A percentile compares a stretch with the other conserved stretches of the same genome.
Evolutionary conservation across 2,113 vertebrate genomes (phyloP).

Genomic region (Phaethon lepturus): DNA sequence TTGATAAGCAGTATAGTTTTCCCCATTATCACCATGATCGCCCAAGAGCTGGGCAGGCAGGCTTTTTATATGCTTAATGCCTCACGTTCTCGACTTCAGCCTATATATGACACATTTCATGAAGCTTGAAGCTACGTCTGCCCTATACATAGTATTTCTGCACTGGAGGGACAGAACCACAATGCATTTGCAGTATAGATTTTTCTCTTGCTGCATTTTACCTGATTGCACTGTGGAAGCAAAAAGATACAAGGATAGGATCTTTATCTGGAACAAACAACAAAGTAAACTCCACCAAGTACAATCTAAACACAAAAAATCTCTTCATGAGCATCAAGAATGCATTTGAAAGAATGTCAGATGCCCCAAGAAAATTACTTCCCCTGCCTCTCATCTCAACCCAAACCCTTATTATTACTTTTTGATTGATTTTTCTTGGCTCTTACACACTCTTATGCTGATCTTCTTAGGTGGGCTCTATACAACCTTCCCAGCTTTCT

Average conservation of each 20-base stretch:
- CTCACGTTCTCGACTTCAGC: neutral
- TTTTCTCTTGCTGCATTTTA: neutral
- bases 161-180: neutral
- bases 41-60: neutral
- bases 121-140: neutral
- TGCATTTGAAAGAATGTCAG: slow-evolving; percentile 26
- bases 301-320: neutral
- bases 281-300: neutral
- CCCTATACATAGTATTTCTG: neutral
- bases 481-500: slow-evolving; percentile 25
- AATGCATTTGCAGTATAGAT: neutral
- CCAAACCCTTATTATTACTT: slow-evolving; percentile 31
- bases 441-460: neutral
- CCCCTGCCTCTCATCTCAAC: neutral
- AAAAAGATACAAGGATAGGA: neutral
- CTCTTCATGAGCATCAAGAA: neutral
- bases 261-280: neutral
- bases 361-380: slow-evolving; percentile 24
- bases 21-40: neutral
- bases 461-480: slow-evolving; percentile 53
- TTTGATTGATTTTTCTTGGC: slow-evolving; percentile 58
- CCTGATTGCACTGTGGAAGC: neutral
- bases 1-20: neutral
- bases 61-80: neutral
- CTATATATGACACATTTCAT: neutral